phyloP scores from a whole-genome alignment of 2,113 vertebrate species.

The Scomber japonicus region DNA sequence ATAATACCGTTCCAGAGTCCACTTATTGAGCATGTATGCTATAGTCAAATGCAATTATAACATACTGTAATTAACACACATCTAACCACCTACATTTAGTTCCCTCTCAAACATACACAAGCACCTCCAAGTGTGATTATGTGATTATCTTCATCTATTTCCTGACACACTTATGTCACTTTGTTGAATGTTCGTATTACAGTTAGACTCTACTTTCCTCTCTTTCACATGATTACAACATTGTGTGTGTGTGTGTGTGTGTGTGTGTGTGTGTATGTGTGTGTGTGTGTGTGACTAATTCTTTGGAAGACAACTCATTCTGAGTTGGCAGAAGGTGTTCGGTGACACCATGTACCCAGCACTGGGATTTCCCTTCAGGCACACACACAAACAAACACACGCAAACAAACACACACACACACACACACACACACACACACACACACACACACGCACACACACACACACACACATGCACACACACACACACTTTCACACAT shows the following conservation, averaged over 20 bases:
- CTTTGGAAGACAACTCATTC: constrained; percentile 34
- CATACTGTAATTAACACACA: too few species aligned
- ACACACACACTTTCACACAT: neutral
- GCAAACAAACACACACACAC: constrained; percentile 1
- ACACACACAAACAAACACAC: too few species aligned
- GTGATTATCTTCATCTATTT: neutral
- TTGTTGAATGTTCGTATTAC: neutral
- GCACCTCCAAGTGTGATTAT: neutral
- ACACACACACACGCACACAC: neutral
- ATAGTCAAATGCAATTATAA: too few species aligned
- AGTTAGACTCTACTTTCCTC: neutral
- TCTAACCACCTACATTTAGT: too few species aligned
- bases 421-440: too few species aligned
- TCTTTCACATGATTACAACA: constrained; percentile 3
- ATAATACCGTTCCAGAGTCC: too few species aligned
- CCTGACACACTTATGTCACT: neutral
- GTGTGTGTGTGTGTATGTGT: neutral
- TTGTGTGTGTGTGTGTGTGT: too few species aligned
- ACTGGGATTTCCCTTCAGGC: constrained; percentile 52
- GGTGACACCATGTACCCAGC: constrained; percentile 36
- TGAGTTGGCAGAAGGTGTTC: constrained; percentile 44
- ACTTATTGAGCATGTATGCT: too few species aligned
- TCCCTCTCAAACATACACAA: neutral
- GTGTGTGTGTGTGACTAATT: constrained; percentile 19
- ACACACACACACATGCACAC: neutral